Base-by-base conservation (phyloP, 2,888 invertebrate genomes). In the Sycophila texana region DNA sequence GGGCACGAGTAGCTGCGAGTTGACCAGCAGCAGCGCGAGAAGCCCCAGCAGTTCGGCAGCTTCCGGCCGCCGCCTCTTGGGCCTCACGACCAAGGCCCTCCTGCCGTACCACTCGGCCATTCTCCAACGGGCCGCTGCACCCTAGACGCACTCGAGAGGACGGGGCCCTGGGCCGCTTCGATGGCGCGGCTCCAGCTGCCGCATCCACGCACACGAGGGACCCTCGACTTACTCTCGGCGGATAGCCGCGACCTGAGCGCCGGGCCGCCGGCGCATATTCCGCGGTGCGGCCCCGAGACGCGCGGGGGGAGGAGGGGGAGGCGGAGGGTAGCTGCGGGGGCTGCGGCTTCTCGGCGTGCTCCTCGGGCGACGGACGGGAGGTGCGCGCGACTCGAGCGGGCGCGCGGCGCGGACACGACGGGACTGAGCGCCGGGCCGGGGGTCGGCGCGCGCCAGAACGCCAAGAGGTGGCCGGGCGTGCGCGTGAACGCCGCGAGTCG, bases 391-490 rank as follows among this genome's bases (percentile, higher is more conserved):
- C 26, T 26, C 39, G 53, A 63, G 58, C 70, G 63, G 30, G 68
- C 74, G 63, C 70, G 72, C 60, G 51, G 30, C 75, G 75, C 72
- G 72, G 67, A 71, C 75, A 67, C 79, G 79, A 72, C 53, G 26
- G 76, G 61, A 79, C 79, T 79, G 66, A 66, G 18, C 14, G 30
- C 16, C 39, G 30, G 53, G 51, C 61, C 53, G 26, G 72, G 26
- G 16, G 49, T 26, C 60, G 18, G 49, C 51, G 63, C 60, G 67
- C 47, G 47, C 16, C 47, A 49, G 66, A 63, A 53, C 63, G 71
- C n/a, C 65, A 49, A 30, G 61, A 30, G n/a, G 57, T 39, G 60
- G 26, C 47, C 55, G 74, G 49, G 73, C 51, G 68, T 53, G 78
- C 78, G 73, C 73, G 49, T 55, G n/a, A 63, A 20, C 39, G 67